Evolutionary conservation across 2,113 vertebrate genomes (phyloP).

Genomic region (Ochotona curzoniae): DNA sequence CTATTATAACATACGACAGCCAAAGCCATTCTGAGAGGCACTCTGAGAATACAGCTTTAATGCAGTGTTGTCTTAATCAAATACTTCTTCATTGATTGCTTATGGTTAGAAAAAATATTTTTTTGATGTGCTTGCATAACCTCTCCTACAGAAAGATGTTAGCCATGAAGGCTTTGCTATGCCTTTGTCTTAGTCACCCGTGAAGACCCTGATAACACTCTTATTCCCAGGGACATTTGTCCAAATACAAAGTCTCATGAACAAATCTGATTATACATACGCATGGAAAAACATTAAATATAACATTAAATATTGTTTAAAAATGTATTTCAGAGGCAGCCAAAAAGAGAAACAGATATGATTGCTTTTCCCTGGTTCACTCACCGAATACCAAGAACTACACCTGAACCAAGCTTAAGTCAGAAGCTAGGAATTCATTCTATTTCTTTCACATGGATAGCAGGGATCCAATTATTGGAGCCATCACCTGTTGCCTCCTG

Average conservation of each 20-base stretch:
- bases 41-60: conserved; percentile 75
- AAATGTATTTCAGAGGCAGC: no score
- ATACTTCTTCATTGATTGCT: conserved; percentile 79
- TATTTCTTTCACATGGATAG: no score
- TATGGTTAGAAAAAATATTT: conserved; percentile 7
- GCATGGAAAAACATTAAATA: background rate
- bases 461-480: no score
- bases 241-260: background rate
- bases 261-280: background rate
- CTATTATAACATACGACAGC: conserved; percentile 63
- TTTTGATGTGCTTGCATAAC: conserved; percentile 67
- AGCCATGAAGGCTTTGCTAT: conserved; percentile 8
- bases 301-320: background rate
- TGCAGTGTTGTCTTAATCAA: conserved; percentile 79
- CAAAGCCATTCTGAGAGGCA: conserved; percentile 76
- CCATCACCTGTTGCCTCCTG: no score
- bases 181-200: conserved; percentile 8
- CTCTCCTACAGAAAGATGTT: conserved; percentile 57
- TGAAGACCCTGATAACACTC: background rate
- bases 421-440: no score
- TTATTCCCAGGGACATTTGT: background rate
- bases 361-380: no score
- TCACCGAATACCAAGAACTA: no score
- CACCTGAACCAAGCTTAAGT: no score
- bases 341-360: no score